Evolutionary conservation across 2,113 vertebrate genomes (phyloP).

Genomic region (Chaetops frenatus): DNA sequence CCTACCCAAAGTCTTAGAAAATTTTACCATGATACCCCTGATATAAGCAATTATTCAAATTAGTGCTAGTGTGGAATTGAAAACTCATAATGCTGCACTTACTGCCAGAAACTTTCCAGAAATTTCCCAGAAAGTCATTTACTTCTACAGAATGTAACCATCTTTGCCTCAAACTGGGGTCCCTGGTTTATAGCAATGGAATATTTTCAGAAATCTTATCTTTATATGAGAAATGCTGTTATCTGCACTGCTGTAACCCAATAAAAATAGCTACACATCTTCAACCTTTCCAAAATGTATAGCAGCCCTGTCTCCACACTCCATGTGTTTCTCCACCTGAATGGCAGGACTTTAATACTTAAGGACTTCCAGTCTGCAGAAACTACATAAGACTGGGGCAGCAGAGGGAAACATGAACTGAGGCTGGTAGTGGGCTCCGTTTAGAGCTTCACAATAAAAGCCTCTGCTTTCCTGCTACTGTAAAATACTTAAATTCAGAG

Average conservation of each 20-base stretch:
- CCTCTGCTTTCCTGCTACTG: neutral
- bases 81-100: neutral
- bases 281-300: neutral
- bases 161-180: neutral
- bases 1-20: neutral
- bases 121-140: neutral
- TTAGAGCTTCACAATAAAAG: neutral
- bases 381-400: neutral
- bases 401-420: neutral
- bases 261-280: neutral
- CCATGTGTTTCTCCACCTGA: neutral
- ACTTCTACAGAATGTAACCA: neutral
- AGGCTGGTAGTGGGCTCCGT: neutral
- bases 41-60: neutral
- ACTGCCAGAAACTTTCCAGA: neutral
- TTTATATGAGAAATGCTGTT: neutral
- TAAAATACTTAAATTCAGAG: neutral
- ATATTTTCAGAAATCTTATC: neutral
- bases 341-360: neutral
- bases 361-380: neutral
- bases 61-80: neutral
- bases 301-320: accelerated
- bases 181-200: neutral
- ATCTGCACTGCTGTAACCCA: neutral
- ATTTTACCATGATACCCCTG: neutral